phyloP scores from a whole-genome alignment of 2,888 invertebrate genomes.

The Adelphocoris suturalis region DNA sequence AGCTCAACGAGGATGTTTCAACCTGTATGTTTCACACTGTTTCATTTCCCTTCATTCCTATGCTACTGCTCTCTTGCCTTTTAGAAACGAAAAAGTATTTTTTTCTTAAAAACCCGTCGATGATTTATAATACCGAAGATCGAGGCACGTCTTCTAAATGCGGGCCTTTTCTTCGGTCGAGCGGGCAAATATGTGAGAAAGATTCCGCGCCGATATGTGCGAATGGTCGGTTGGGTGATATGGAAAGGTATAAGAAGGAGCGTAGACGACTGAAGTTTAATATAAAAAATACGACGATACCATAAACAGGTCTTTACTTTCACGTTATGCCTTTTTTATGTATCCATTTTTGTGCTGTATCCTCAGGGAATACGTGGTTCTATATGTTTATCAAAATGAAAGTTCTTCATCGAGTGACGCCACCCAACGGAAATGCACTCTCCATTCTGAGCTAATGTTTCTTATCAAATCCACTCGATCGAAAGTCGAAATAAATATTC shows the following conservation, averaged over 20 bases:
- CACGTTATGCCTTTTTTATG: not conserved
- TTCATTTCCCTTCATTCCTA: no score
- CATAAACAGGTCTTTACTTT: conserved; percentile 26
- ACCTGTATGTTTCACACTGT: no score
- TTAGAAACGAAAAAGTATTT: not conserved
- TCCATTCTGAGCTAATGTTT: not conserved
- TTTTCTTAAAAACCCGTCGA: not conserved
- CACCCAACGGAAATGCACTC: conserved; percentile 12
- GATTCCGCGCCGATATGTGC: not conserved
- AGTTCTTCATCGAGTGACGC: not conserved
- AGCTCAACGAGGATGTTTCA: no score
- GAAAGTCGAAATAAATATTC: no score
- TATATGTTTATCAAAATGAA: conserved; percentile 12
- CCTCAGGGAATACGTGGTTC: not conserved
- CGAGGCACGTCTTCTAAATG: conserved; percentile 4
- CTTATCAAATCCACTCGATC: not conserved
- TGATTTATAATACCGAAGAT: conserved; percentile 13
- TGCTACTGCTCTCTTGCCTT: no score
- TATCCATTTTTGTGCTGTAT: not conserved
- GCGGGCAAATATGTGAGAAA: conserved; percentile 10
- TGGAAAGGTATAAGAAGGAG: not conserved
- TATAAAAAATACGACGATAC: conserved; percentile 21
- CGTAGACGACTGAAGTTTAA: not conserved
- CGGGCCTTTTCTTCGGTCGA: not conserved
- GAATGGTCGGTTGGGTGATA: not conserved